Percentiles rank a stretch among this genome's conserved stretches.
Evolutionary conservation across 2,888 invertebrate species (phyloP).

Genomic region (Agelastica alni): DNA sequence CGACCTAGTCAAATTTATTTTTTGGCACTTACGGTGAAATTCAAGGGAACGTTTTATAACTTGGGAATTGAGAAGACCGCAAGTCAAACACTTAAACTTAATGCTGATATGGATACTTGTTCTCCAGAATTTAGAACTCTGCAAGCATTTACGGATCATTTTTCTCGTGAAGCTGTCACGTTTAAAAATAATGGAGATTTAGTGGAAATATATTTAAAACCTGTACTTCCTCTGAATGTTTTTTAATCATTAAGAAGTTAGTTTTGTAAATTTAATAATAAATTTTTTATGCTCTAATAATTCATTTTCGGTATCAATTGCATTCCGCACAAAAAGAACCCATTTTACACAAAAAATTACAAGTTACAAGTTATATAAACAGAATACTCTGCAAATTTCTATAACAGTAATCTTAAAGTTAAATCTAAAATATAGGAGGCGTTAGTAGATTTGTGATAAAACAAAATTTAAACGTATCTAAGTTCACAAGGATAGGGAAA

Average conservation of each 20-base stretch:
- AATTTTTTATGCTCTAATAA: not conserved
- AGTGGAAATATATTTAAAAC: conserved; percentile 32
- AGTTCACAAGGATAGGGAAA: too few species aligned
- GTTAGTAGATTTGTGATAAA: too few species aligned
- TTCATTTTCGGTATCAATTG: conserved; percentile 28
- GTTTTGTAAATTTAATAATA: not conserved
- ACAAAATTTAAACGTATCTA: too few species aligned
- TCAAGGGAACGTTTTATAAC: conserved; percentile 34
- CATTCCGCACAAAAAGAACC: conserved; percentile 22
- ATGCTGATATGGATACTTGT: conserved; percentile 25
- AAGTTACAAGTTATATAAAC: conserved; percentile 10
- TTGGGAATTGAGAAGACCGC: conserved; percentile 36
- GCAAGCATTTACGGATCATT: conserved; percentile 36
- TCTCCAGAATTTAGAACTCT: conserved; percentile 37
- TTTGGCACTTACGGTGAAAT: conserved; percentile 37
- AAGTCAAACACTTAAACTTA: conserved; percentile 31
- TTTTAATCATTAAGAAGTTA: conserved; percentile 14
- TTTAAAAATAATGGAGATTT: conserved; percentile 24
- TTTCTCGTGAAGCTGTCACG: conserved; percentile 31
- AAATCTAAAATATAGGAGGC: too few species aligned
- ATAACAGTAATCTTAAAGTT: too few species aligned
- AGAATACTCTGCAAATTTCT: too few species aligned
- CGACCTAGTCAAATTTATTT: conserved; percentile 37
- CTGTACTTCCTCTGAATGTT: conserved; percentile 25
- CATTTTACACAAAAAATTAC: conserved; percentile 12